Base-by-base conservation (phyloP, 2,888 invertebrate species). In the Siphlonurus alternatus region DNA sequence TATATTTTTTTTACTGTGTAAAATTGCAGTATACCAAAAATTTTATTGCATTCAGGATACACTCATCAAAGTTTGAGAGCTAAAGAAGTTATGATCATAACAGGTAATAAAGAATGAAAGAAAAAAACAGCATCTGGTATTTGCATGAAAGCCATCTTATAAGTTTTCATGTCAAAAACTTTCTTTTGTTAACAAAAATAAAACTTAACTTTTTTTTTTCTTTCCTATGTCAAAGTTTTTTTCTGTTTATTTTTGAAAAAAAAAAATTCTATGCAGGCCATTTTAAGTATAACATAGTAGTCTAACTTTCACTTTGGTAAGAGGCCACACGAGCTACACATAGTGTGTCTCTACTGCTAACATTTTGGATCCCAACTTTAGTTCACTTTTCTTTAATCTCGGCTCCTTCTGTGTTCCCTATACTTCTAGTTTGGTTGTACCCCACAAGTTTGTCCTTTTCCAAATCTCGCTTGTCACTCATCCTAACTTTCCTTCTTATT, bases 131-230 rank as follows among this genome's bases (percentile, higher is more conserved):
- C 38, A 38, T 38, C 38, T 38, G 38, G 7, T 38, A 38, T 38
- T 38, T 38, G 38, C 38, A 38, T 38, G 38, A 15, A 38, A 38
- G 38, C 38, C 38, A 38, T 38, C 38, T n/a, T n/a, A 22, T 56
- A 56, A 56, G 56, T 56, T 56, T 20, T 56, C 56, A 56, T 56
- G 56, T 56, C 56, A 56, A 56, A 56, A 56, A 56, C 56, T 56
- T 56, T 56, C 38, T 38, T 38, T 38, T 38, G 38, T 38, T 38
- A 38, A 38, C 38, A 38, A 38, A 38, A 38, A 38, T 38, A 38
- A 38, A 38, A 38, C 38, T 38, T 38, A 38, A 38, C 38, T 38
- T 38, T 38, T 38, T 38, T 38, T 15, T 15, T 15, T 10, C 5
- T 38, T 38, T 38, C 15, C 15, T 38, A 38, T 38, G 38, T 38